phyloP scores from a whole-genome alignment of 1,140 invertebrate species.

The Temnothorax nylanderi region DNA sequence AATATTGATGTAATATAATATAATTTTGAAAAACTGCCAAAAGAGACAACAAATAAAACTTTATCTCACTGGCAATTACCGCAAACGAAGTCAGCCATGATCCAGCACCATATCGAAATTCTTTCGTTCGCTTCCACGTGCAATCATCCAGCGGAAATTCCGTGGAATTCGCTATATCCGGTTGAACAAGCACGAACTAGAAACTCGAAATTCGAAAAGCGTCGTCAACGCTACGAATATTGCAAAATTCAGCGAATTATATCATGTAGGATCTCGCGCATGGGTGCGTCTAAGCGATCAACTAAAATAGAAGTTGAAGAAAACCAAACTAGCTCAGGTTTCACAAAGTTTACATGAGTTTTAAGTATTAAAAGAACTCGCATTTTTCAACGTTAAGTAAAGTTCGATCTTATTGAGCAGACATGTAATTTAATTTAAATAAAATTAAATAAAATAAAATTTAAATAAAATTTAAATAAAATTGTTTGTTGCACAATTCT shows the following conservation, averaged over 20 bases:
- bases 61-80: background rate
- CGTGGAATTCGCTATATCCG: conserved; percentile 50
- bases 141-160: conserved; percentile 56
- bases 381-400: background rate
- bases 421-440: background rate
- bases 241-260: conserved; percentile 37
- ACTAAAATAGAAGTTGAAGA: background rate
- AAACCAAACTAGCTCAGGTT: background rate
- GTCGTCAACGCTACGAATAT: conserved; percentile 20
- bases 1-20: no score
- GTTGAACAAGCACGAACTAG: conserved; percentile 32
- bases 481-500: no score
- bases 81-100: conserved; percentile 46
- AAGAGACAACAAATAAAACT: conserved; percentile 3
- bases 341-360: background rate
- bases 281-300: background rate
- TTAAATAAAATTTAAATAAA: no score
- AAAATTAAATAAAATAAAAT: no score
- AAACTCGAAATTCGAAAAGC: conserved; percentile 49
- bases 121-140: conserved; percentile 52
- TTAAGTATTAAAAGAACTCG: background rate
- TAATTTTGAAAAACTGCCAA: background rate
- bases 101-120: conserved; percentile 54
- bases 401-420: background rate
- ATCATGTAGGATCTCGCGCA: background rate